These are phyloP conservation scores for Rotaria macrura DNA, from an alignment of 2,888 invertebrate genomes.

Conservation along the genomic window DNA sequence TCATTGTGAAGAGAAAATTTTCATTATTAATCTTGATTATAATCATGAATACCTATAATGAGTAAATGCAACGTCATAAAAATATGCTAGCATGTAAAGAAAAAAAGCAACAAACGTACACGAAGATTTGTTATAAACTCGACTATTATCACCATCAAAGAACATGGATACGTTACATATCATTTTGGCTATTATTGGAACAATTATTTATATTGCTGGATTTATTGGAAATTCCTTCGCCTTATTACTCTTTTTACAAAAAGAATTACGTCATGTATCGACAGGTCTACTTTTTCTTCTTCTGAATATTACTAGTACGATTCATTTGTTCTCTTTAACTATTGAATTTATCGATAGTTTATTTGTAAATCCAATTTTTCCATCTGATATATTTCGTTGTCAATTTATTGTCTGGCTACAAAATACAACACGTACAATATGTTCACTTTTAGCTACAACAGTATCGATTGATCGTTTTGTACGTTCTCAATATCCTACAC, in stretches of 20 bases:
- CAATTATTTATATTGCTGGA: not conserved
- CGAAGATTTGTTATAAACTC: no score
- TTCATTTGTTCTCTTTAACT: not conserved
- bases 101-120: no score
- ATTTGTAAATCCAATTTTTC: not conserved
- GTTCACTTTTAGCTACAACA: not conserved
- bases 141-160: not conserved
- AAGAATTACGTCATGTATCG: slow-evolving; percentile 12
- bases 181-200: not conserved
- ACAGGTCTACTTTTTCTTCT: not conserved
- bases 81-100: no score
- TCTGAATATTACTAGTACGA: not conserved
- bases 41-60: no score
- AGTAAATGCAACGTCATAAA: no score
- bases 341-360: not conserved
- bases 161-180: not conserved
- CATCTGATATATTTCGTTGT: not conserved
- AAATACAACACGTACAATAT: not conserved
- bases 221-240: not conserved
- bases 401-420: slow-evolving; percentile 1
- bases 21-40: no score
- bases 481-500: not conserved
- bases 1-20: no score
- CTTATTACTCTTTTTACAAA: not conserved
- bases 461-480: not conserved